A percentile compares a stretch with the other conserved stretches of the same genome.
These are phyloP conservation scores for Pterocles gutturalis DNA, from an alignment of 2,113 vertebrate genomes.

Conservation along the genomic window DNA sequence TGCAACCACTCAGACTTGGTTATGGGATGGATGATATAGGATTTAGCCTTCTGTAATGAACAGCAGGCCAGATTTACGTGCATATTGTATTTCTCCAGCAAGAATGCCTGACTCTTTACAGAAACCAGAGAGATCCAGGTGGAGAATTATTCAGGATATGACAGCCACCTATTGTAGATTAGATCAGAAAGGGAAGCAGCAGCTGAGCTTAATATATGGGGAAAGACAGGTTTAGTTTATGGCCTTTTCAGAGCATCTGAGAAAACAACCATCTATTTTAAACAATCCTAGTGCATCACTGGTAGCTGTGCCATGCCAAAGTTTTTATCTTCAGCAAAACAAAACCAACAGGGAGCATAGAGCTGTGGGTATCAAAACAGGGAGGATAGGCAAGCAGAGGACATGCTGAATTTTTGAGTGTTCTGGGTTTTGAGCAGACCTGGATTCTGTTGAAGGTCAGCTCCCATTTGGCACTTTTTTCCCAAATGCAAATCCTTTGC, in stretches of 20 bases:
- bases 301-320: not conserved
- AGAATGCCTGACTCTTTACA: constrained; percentile 3
- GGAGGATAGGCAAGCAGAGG: not conserved
- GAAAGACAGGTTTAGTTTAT: constrained; percentile 4
- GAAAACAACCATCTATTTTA: not conserved
- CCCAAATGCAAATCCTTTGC: not conserved
- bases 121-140: constrained; percentile 22
- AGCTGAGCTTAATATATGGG: not conserved
- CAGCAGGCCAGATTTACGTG: not conserved
- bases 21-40: not conserved
- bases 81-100: constrained; percentile 31
- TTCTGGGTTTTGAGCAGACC: not conserved
- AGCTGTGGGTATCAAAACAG: not conserved
- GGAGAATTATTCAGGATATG: constrained; percentile 38
- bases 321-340: not conserved
- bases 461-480: not conserved
- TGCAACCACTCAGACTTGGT: not conserved
- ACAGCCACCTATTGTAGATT: constrained; percentile 15
- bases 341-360: not conserved
- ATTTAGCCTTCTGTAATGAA: not conserved
- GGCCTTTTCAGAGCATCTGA: not conserved
- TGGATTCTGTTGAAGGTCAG: not conserved
- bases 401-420: not conserved
- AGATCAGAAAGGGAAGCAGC: constrained; percentile 17
- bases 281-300: not conserved